These are phyloP conservation scores for Gymnocephalus cernua DNA, from an alignment of 2,113 vertebrate species.

Conservation along the genomic window DNA sequence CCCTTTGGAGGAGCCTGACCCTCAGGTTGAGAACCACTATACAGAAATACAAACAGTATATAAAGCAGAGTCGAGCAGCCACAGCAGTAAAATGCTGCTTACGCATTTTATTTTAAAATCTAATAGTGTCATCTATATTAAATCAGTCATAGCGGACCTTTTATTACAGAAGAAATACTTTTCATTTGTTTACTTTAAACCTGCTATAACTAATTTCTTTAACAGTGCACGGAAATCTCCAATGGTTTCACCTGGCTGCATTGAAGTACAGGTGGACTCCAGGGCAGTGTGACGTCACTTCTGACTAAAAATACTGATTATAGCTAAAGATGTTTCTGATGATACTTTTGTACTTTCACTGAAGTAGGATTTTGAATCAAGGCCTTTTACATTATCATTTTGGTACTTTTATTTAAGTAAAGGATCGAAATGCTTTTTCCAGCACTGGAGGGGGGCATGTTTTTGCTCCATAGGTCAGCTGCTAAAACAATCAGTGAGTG, in stretches of 20 bases:
- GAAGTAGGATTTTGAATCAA: neutral
- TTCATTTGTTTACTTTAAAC: too few relatives aligned
- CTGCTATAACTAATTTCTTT: neutral
- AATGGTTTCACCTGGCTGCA: too few relatives aligned
- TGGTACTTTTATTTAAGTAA: conserved; percentile 8
- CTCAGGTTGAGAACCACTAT: neutral
- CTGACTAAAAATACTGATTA: neutral
- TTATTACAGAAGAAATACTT: too few relatives aligned
- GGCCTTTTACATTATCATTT: neutral
- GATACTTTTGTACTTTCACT: neutral
- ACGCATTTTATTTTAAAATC: neutral
- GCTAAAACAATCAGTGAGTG: conserved; percentile 83
- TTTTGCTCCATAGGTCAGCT: conserved; percentile 75
- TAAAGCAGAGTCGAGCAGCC: neutral
- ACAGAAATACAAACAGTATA: neutral
- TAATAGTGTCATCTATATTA: neutral
- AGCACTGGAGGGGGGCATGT: conserved; percentile 52
- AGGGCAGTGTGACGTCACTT: too few relatives aligned
- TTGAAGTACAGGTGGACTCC: too few relatives aligned
- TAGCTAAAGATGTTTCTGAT: neutral
- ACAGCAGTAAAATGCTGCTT: neutral
- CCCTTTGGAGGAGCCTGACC: neutral
- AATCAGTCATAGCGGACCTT: neutral
- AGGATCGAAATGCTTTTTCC: conserved; percentile 23
- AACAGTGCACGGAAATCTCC: neutral